Conservation (phyloP, 2,888 invertebrate species). For the Erebia palarica region DNA sequence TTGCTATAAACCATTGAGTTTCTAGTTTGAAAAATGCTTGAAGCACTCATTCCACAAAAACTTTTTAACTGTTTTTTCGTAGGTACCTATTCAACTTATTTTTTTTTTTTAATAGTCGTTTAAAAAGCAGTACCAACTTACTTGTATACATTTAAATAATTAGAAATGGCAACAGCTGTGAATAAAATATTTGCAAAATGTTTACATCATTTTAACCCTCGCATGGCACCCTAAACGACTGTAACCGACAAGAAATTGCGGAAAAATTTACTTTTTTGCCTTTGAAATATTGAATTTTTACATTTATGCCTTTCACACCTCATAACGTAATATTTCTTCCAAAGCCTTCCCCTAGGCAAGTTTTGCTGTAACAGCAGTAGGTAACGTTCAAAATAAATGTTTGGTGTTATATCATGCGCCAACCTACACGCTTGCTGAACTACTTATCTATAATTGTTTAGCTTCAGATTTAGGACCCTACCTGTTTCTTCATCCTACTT, state of each 20-base stretch:
- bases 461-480: not conserved
- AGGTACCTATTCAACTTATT: not conserved
- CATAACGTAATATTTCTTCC: slow-evolving; percentile 81
- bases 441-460: not conserved
- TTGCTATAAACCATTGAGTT: not conserved
- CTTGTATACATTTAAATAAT: slow-evolving; percentile 25
- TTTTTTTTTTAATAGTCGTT: not conserved
- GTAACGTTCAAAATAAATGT: slow-evolving; percentile 80
- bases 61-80: not conserved
- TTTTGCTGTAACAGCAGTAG: slow-evolving; percentile 69
- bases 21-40: not conserved
- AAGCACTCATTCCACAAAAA: not conserved
- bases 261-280: slow-evolving; percentile 67
- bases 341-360: slow-evolving; percentile 64
- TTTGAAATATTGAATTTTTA: slow-evolving; percentile 81
- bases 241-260: slow-evolving; percentile 65
- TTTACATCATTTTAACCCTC: slow-evolving; percentile 45
- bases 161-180: slow-evolving; percentile 24
- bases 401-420: slow-evolving; percentile 72
- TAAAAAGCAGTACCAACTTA: not conserved
- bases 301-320: slow-evolving; percentile 82
- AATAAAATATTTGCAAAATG: slow-evolving; percentile 35
- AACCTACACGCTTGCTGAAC: slow-evolving; percentile 20
- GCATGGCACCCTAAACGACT: slow-evolving; percentile 56
- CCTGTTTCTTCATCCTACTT: too few species aligned